Conservation (phyloP, 2,113 vertebrate species). For the Gila orcuttii region DNA sequence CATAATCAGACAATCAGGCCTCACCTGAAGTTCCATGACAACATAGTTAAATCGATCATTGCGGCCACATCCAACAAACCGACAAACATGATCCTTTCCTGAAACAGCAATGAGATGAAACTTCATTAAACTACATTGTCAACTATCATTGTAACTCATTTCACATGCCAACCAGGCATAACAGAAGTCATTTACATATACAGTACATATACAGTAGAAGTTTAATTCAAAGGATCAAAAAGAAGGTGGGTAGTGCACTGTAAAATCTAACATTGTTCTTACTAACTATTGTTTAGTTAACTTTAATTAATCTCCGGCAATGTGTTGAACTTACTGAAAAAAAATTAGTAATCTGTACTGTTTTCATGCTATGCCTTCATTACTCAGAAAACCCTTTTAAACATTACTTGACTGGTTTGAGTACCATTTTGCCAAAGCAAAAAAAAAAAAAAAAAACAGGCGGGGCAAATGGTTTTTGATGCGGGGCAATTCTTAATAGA, state of each 20-base stretch:
- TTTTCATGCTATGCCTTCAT: no score
- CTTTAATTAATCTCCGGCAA: no score
- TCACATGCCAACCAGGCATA: background rate
- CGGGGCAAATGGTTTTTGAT: no score
- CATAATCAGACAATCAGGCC: background rate
- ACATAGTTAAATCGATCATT: constrained; percentile 99
- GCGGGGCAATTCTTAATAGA: no score
- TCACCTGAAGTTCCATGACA: constrained; percentile 96
- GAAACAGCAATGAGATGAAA: background rate
- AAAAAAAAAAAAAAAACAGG: no score
- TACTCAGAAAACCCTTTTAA: no score
- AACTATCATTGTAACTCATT: background rate
- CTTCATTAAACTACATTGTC: background rate
- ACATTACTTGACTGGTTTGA: no score
- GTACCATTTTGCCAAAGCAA: no score
- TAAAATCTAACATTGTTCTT: no score
- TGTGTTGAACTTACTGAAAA: no score
- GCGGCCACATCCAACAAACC: constrained; percentile 95
- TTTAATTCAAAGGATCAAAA: background rate
- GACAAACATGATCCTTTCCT: constrained; percentile 98
- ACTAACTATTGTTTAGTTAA: no score
- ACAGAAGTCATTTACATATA: background rate
- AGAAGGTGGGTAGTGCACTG: background rate
- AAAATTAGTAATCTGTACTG: no score
- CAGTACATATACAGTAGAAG: background rate